Conservation (phyloP, 2,113 vertebrate genomes). For the Lepus europaeus region DNA sequence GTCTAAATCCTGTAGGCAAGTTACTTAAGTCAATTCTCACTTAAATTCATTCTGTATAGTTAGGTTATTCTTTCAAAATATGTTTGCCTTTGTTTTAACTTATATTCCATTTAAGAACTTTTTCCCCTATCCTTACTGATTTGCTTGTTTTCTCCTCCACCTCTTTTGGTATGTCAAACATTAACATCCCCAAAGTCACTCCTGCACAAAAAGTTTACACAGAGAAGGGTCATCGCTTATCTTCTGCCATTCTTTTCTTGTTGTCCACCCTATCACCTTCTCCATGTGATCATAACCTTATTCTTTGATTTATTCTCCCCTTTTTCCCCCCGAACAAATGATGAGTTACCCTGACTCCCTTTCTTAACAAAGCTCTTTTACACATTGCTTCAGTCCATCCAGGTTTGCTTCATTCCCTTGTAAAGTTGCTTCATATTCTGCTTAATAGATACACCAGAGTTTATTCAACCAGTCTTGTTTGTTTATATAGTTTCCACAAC, state of each 20-base stretch:
- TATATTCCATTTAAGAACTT: not conserved
- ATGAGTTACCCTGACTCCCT: not conserved
- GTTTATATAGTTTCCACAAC: not conserved
- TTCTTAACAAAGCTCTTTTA: constrained; percentile 3
- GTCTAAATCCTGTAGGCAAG: not conserved
- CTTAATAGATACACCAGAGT: not conserved
- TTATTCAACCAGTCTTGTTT: not conserved
- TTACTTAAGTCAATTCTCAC: not conserved
- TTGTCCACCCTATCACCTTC: not conserved
- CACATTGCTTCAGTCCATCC: not conserved
- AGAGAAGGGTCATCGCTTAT: not conserved
- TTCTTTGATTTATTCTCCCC: not conserved
- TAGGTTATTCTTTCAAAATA: not conserved
- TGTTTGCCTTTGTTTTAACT: not conserved
- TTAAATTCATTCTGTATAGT: not conserved
- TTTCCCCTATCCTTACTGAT: not conserved
- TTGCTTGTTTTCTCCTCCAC: not conserved
- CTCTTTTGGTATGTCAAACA: not conserved
- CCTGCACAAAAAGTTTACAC: not conserved
- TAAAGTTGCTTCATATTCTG: not conserved
- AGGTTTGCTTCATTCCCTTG: not conserved
- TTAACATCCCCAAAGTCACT: not conserved
- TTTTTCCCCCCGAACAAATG: not conserved
- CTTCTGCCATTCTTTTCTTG: not conserved
- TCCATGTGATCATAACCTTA: not conserved